A percentile compares a stretch with the other conserved stretches of the same genome.
These are phyloP conservation scores for Sebastolobus alascanus DNA, from an alignment of 2,797 vertebrate species.

Conservation along the genomic window DNA sequence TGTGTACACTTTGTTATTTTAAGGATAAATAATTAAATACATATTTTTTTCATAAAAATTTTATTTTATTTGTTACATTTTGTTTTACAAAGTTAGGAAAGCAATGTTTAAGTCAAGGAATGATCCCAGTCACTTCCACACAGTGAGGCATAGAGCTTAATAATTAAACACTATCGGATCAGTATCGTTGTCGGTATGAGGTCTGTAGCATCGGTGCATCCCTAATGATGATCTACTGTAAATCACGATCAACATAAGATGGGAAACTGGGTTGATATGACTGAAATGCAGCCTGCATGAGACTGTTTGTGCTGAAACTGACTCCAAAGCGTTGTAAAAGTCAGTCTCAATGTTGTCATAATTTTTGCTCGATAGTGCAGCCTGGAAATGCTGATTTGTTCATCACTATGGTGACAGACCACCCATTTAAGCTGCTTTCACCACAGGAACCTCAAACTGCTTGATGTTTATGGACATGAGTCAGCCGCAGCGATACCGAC, in stretches of 20 bases:
- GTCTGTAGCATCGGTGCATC: too few relatives aligned
- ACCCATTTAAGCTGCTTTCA: slow-evolving; percentile 36
- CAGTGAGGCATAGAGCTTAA: too few relatives aligned
- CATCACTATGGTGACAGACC: slow-evolving; percentile 54
- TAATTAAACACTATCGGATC: too few relatives aligned
- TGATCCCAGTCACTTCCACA: too few relatives aligned
- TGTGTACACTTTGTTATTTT: too few relatives aligned
- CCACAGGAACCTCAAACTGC: slow-evolving; percentile 38
- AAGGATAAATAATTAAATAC: too few relatives aligned
- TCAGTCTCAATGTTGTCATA: slow-evolving; percentile 4
- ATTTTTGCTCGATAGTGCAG: slow-evolving; percentile 13
- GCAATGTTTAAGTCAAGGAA: too few relatives aligned
- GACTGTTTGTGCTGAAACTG: neutral
- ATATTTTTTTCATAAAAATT: too few relatives aligned
- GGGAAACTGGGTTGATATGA: neutral
- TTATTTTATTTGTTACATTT: too few relatives aligned
- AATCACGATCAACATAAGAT: neutral
- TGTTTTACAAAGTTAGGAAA: too few relatives aligned
- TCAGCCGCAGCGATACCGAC: slow-evolving; percentile 11
- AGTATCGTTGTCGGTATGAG: too few relatives aligned
- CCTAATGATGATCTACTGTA: neutral
- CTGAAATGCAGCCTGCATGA: neutral
- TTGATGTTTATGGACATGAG: slow-evolving; percentile 46
- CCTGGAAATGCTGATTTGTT: slow-evolving; percentile 31
- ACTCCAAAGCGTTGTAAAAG: neutral